Conservation (phyloP, 2,113 vertebrate species). For the Crotophaga sulcirostris region DNA sequence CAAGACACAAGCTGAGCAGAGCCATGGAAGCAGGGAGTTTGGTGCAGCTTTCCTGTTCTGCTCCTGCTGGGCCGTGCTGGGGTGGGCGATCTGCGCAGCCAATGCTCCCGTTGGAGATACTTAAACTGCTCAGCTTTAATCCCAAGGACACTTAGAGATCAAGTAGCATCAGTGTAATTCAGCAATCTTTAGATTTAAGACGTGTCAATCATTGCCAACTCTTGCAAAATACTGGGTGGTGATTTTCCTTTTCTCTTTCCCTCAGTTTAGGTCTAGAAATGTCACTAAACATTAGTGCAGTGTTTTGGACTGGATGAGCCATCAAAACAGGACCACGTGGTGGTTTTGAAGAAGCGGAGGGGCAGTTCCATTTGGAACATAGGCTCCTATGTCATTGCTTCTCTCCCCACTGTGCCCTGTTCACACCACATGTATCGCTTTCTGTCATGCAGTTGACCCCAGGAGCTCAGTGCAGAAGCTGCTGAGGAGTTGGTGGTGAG, state of each 20-base stretch:
- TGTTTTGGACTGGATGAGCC: neutral
- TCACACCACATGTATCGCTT: neutral
- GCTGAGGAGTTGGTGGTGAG: neutral
- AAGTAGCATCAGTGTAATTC: neutral
- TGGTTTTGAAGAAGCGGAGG: neutral
- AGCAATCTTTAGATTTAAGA: neutral
- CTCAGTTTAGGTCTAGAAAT: neutral
- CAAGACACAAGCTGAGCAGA: neutral
- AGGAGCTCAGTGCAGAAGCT: neutral
- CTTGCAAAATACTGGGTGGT: neutral
- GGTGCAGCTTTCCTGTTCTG: conserved; percentile 42
- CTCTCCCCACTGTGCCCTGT: neutral
- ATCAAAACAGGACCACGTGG: neutral
- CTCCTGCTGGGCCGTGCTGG: conserved; percentile 38
- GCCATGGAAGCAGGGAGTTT: neutral
- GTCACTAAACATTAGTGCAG: neutral
- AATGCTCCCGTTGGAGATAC: conserved; percentile 11
- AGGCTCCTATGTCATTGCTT: neutral
- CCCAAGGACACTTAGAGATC: conserved; percentile 42
- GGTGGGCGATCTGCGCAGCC: neutral
- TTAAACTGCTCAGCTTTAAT: conserved; percentile 37
- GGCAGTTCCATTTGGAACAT: neutral
- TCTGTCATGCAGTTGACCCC: rapidly evolving
- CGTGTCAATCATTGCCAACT: neutral
- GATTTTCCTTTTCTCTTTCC: neutral